Evolutionary conservation across 2,797 vertebrate species (phyloP).

Genomic region (Myioborus miniatus): DNA sequence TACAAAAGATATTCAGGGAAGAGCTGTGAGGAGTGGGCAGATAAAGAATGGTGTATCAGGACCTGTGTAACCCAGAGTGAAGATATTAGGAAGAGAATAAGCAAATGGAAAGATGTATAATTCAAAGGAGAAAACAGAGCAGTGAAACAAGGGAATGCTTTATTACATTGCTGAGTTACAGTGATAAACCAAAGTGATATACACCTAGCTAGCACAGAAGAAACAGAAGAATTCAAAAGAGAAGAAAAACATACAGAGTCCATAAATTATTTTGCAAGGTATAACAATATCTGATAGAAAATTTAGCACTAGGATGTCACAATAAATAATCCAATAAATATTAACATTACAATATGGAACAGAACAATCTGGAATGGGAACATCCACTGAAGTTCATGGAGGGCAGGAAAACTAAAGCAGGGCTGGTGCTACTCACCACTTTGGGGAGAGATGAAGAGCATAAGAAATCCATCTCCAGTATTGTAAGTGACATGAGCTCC

Average conservation of each 20-base stretch:
- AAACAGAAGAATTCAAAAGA: neutral
- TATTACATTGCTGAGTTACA: neutral
- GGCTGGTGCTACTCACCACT: neutral
- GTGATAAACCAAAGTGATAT: neutral
- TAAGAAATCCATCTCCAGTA: neutral
- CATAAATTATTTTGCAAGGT: neutral
- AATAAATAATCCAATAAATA: neutral
- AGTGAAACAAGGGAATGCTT: neutral
- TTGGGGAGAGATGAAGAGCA: neutral
- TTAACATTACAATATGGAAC: neutral
- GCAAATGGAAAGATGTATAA: neutral
- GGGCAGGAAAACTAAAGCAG: neutral
- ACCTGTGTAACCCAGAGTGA: neutral
- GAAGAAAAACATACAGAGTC: neutral
- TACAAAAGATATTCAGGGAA: neutral
- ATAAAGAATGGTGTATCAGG: neutral
- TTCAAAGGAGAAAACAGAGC: neutral
- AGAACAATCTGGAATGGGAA: neutral
- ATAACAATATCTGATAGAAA: neutral
- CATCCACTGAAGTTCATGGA: neutral
- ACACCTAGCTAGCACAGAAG: neutral
- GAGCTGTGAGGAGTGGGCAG: neutral
- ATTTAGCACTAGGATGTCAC: neutral
- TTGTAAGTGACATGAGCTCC: neutral
- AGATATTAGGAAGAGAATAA: neutral